Evolutionary conservation across 1,140 invertebrate genomes (phyloP), one percentile per base, ranked within the genome.

Genomic region (Bombus superbus): DNA sequence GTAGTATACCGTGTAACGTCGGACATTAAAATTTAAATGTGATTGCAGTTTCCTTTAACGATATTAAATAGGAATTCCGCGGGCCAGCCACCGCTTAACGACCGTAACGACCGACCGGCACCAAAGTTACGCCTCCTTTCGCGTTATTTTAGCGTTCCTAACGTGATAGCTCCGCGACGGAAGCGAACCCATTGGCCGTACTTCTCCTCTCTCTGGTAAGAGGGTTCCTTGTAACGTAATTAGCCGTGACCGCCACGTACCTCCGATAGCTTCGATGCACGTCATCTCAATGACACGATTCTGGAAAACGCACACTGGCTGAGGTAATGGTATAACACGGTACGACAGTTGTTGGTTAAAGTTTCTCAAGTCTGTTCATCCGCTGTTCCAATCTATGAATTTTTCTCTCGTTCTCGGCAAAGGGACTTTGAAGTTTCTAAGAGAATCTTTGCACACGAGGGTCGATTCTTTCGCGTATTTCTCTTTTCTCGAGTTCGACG

Each of bases 1-100:
- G n/a, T 22, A 57, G 83, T 79, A 68, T 13, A 11, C 76, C 13
- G 42, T 75, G 66, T 72, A 62, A 71, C 76, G 40, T 28, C 68
- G 76, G 28, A 9, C 68, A 72, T 85, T 85, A 85, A 85, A 85
- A 80, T 85, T 85, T 80, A 80, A 85, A 85, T 73, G 76, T 59
- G 77, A 85, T 80, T 64, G 83, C 83, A 73, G 76, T 80, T 73
- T 64, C 83, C 68, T 84, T 84, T 79, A 84, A 84, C 83, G 76
- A 85, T 80, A 80, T 85, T 85, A 85, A 85, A 85, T 40, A 73
- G 53, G 77, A 85, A 85, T 85, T 71, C 83, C 66, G n/a, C 13
- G 76, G 59, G 6, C 13, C 40, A 32, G 47, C 47, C 53, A 68
- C 66, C 53, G 76, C 10, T 59, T 80, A 84, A 84, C 66, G 83